Evolutionary conservation across 2,113 vertebrate species (phyloP).

Genomic region (Synchiropus splendidus): DNA sequence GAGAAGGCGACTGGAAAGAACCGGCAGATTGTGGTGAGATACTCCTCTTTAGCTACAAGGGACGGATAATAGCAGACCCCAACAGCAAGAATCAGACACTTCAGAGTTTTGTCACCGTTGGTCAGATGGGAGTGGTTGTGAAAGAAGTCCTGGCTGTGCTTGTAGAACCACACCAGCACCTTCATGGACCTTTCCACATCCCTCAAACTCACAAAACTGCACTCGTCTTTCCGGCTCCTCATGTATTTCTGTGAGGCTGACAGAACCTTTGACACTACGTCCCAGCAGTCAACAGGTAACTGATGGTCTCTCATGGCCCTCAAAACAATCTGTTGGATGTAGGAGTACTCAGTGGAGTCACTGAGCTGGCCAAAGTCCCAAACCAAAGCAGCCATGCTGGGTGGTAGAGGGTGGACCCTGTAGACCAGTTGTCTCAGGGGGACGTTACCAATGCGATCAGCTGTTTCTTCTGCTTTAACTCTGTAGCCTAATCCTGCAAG

Average conservation of each 20-base stretch:
- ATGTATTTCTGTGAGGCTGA: slow-evolving; percentile 83
- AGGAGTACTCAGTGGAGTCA: slow-evolving; percentile 69
- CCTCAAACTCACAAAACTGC: slow-evolving; percentile 88
- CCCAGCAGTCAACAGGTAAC: neutral
- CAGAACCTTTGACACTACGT: slow-evolving; percentile 65
- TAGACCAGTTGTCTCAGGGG: slow-evolving; percentile 92
- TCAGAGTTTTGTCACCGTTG: slow-evolving; percentile 58
- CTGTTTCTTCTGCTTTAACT: slow-evolving; percentile 77
- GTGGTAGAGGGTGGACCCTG: slow-evolving; percentile 87
- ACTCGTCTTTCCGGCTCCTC: slow-evolving; percentile 74
- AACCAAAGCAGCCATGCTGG: slow-evolving; percentile 87
- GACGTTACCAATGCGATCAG: slow-evolving; percentile 84
- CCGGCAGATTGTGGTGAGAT: slow-evolving; percentile 65
- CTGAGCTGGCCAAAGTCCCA: slow-evolving; percentile 96
- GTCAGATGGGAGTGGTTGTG: slow-evolving; percentile 1
- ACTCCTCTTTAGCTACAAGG: slow-evolving; percentile 72
- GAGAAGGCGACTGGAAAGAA: slow-evolving; percentile 52
- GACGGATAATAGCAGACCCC: slow-evolving; percentile 92
- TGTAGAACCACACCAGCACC: slow-evolving; percentile 82
- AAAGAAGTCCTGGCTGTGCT: slow-evolving; percentile 60
- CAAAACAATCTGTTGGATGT: slow-evolving; percentile 87
- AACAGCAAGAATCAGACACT: slow-evolving; percentile 79
- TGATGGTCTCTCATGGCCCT: slow-evolving; percentile 53
- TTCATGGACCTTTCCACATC: slow-evolving; percentile 93
- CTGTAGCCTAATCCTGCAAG: slow-evolving; percentile 85